Base-by-base conservation (phyloP, 2,888 invertebrate genomes). In the Nomada ferruginata region DNA sequence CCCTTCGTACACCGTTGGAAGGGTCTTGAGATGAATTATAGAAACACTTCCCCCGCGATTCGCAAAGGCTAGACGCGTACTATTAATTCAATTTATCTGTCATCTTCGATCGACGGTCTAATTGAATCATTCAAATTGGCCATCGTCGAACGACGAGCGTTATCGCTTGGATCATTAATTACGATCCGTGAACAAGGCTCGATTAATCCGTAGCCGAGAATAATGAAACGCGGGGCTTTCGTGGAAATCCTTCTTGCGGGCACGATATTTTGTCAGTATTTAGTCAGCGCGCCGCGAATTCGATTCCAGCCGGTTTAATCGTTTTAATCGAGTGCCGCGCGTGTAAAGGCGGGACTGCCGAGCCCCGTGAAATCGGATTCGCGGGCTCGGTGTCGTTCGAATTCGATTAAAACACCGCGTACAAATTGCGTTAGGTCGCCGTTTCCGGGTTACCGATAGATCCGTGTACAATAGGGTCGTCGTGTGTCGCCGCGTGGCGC, bases 391-490 rank as follows among this genome's bases (percentile, higher is more conserved):
- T 81, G 74, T 81, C 74, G 76, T 86, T 69, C 78, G 63, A 68
- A 87, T 88, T 86, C 81, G 76, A 86, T 88, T 88, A 83, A 86
- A 88, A 84, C 66, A 83, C 79, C 82, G 65, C 60, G 73, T 57
- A 68, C 76, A 80, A 83, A 83, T 83, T 76, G 78, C 68, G 77
- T 82, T 79, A 84, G 71, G 72, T 53, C 52, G 42, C 50, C 53
- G 70, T 29, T 60, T 64, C 81, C 74, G 47, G 50, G 52, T 55
- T 64, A 72, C 55, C 59, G 55, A 85, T 65, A 55, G n/a, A 60
- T 29, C 57, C n/a, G 63, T 23, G 23, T 50, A 63, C 15, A n/a
- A 42, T 23, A 47, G 10, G 53, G 18, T 2, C 23, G 3, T 10
- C 52, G 52, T 44, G 42, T 53, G 36, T 15, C 20, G 55, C 18